Evolutionary conservation across 1,140 invertebrate genomes (phyloP), one percentile per base, ranked within the genome.

Genomic region (Helicoverpa zea): DNA sequence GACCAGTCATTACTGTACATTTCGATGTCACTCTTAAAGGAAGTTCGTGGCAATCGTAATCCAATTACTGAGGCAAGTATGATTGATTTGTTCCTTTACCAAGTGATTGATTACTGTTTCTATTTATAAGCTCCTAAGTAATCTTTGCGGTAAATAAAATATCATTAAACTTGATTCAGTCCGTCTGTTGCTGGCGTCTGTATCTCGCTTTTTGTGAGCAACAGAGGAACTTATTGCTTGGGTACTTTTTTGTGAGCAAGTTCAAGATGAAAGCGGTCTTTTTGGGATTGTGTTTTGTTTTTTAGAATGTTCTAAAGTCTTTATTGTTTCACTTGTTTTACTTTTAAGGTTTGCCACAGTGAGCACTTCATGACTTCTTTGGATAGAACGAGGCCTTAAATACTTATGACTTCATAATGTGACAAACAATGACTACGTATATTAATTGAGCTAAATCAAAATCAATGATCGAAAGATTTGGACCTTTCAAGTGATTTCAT

Each of bases 31-130:
- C 43, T 66, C 64, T 16, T 68, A 49, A 49, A 49, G 29, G 23
- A 61, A 61, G 58, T 61, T 30, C 12, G 23, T 11, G 58, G 23
- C 23, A 64, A 68, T 68, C 13, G 13, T n/a, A 68, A 68, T 68
- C 43, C 64, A 68, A 68, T 43, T 47, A 68, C 43, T 23, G 49
- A 49, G 16, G 43, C 11, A 49, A 68, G 43, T 68, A 68, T 68
- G 64, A 68, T 68, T 68, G 64, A 68, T 68, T 43, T 23, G 23
- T 10, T 16, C 16, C 43, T 16, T 35, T 66, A 23, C 47, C 4
- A 49, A 49, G 49, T 68, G 64, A 68, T 68, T 68, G 64, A 68
- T 68, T 68, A 16, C 64, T 16, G 10, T 49, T 68, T 49, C 43
- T 68, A 68, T 49, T 68, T 68, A 49, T 43, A 43, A 43, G 43